Conservation (phyloP, 2,888 invertebrate species). For the Lycocerus yunnanus region DNA sequence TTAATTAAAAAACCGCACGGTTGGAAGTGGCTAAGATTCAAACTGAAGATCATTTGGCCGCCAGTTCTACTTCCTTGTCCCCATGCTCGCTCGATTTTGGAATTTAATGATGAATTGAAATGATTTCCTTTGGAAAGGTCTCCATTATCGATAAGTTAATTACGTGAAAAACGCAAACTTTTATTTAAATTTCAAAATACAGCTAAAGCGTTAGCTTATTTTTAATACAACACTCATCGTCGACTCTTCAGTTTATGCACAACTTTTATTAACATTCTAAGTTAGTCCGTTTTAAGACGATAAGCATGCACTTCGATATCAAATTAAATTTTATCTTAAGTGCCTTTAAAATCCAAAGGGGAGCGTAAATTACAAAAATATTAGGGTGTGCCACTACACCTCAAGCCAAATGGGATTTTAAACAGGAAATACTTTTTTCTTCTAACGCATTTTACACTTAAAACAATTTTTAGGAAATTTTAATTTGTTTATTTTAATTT, state of each 20-base stretch:
- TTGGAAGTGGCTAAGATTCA: too few relatives aligned
- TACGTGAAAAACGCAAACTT: too few relatives aligned
- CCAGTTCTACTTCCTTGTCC: too few relatives aligned
- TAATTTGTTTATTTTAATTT: not conserved
- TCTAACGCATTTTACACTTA: not conserved
- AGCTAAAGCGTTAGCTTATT: not conserved
- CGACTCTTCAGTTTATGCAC: not conserved
- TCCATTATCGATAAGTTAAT: too few relatives aligned
- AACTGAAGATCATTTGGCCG: too few relatives aligned
- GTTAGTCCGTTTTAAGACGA: not conserved
- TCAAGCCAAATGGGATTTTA: not conserved
- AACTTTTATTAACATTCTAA: not conserved
- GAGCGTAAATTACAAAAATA: not conserved
- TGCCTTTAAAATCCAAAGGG: not conserved
- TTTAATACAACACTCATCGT: not conserved
- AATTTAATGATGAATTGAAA: too few relatives aligned
- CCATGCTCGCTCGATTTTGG: too few relatives aligned
- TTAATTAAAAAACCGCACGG: too few relatives aligned
- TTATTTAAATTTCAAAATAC: too few relatives aligned
- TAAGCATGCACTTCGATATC: not conserved
- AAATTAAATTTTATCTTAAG: not conserved
- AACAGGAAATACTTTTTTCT: not conserved
- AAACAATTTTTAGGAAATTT: not conserved
- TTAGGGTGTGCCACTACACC: not conserved
- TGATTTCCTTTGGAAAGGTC: too few relatives aligned